Evolutionary conservation across 2,888 invertebrate genomes (phyloP).

Genomic region (Megalurothrips usitatus): DNA sequence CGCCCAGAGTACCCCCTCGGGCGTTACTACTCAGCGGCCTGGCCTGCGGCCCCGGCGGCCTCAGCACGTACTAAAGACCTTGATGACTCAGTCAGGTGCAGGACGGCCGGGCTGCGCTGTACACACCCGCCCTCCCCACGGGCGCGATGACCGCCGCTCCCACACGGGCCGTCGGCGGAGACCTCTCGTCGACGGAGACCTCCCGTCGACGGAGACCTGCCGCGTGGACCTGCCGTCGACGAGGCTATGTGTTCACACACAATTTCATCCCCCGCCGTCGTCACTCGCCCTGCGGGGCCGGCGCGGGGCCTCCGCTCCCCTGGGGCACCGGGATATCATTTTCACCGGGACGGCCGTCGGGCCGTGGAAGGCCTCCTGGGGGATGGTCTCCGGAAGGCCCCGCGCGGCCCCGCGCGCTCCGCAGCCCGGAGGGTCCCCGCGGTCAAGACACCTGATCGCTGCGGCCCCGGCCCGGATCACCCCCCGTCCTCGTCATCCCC

Average conservation of each 20-base stretch:
- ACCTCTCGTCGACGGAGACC: neutral
- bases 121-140: neutral
- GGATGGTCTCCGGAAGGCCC: too few species aligned
- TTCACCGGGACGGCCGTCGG: too few species aligned
- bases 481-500: neutral
- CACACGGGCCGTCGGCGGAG: neutral
- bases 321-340: too few species aligned
- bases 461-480: neutral
- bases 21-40: neutral
- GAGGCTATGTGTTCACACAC: too few species aligned
- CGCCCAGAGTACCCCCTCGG: too few species aligned
- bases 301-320: neutral
- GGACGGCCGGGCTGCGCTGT: neutral
- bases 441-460: neutral
- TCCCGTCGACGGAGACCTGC: neutral
- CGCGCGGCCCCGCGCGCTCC: too few species aligned
- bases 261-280: too few species aligned
- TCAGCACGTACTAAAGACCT: conserved; percentile 24
- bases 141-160: neutral
- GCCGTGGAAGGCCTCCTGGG: too few species aligned
- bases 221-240: too few species aligned
- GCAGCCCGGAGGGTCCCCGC: neutral
- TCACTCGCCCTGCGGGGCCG: neutral
- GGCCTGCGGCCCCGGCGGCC: neutral
- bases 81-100: conserved; percentile 12